These are phyloP conservation scores for Megaceryle alcyon DNA, from an alignment of 2,797 vertebrate genomes.

Conservation along the genomic window DNA sequence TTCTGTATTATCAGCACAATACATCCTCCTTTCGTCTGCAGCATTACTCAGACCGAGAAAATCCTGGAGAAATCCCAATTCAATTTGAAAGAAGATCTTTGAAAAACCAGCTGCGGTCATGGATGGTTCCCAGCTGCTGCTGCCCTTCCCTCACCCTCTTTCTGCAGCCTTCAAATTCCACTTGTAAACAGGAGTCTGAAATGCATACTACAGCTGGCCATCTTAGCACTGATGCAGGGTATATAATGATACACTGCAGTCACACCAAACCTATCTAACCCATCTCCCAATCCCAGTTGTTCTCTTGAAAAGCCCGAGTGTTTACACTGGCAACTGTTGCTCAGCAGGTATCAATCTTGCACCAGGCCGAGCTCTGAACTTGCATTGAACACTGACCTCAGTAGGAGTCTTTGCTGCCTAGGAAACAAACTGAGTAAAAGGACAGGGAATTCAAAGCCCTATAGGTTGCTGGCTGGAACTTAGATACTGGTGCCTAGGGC, in stretches of 20 bases:
- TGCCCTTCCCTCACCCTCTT: neutral
- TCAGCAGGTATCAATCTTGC: neutral
- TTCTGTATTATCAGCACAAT: neutral
- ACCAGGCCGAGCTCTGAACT: neutral
- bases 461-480: neutral
- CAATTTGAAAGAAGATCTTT: neutral
- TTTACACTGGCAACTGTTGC: neutral
- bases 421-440: conserved; percentile 22
- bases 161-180: neutral
- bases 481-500: neutral
- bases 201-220: neutral
- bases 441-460: neutral
- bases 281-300: neutral
- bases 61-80: neutral
- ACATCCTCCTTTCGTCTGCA: neutral
- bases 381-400: neutral
- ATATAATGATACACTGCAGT: rapidly evolving
- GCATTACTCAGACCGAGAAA: neutral
- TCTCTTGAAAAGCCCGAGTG: neutral
- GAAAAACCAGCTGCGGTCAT: conserved; percentile 9
- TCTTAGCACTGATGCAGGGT: neutral
- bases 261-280: neutral
- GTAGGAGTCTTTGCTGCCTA: neutral
- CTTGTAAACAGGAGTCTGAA: neutral
- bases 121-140: conserved; percentile 12